Percentiles rank a stretch among this genome's conserved stretches.
phyloP scores from a whole-genome alignment of 2,888 invertebrate genomes.

The Erebia palarica region DNA sequence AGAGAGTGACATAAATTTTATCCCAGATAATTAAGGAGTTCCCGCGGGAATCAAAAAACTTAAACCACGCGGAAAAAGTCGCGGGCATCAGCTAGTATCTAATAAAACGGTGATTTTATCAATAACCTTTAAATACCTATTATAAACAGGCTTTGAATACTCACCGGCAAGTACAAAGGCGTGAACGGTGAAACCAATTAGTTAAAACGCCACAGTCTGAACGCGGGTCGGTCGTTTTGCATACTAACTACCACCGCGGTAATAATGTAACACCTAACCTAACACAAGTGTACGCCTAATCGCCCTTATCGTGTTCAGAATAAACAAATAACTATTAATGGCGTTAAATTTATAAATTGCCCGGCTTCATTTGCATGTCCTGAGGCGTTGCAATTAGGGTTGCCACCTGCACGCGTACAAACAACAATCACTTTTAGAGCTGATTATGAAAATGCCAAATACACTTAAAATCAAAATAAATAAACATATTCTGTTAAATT shows the following conservation, averaged over 20 bases:
- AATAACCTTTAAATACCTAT: not conserved
- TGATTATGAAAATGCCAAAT: no score
- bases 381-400: slow-evolving; percentile 47
- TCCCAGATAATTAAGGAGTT: no score
- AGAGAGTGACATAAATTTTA: no score
- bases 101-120: no score
- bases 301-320: slow-evolving; percentile 63
- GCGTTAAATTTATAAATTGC: slow-evolving; percentile 73
- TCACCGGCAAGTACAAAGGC: slow-evolving; percentile 21
- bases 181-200: slow-evolving; percentile 42
- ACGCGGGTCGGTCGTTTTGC: slow-evolving; percentile 41
- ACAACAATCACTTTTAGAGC: not conserved
- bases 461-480: no score
- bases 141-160: not conserved
- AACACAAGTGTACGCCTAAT: slow-evolving; percentile 64
- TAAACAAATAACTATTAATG: slow-evolving; percentile 72
- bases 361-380: slow-evolving; percentile 54
- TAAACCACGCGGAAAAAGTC: no score
- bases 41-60: no score
- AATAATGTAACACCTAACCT: slow-evolving; percentile 41
- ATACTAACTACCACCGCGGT: slow-evolving; percentile 51
- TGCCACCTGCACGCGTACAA: not conserved
- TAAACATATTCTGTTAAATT: no score
- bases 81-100: no score
- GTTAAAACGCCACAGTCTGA: slow-evolving; percentile 37